phyloP scores from a whole-genome alignment of 2,797 vertebrate genomes.

The Halcyon leucocephala region DNA sequence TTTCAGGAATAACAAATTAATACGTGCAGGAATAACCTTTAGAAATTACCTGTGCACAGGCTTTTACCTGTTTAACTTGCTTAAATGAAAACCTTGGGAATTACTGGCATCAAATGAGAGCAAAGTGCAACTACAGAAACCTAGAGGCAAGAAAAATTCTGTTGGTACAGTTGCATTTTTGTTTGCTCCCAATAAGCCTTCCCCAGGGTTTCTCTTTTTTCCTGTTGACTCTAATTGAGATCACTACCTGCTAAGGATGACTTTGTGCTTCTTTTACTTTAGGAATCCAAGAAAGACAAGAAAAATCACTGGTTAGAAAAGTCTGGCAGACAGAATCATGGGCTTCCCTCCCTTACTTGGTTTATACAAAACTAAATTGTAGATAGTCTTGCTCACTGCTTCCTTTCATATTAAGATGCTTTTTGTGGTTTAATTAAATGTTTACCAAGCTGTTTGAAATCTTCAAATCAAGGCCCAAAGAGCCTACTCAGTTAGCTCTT shows the following conservation, averaged over 20 bases:
- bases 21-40: not conserved
- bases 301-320: not conserved
- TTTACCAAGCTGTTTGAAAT: not conserved
- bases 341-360: not conserved
- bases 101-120: not conserved
- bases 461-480: not conserved
- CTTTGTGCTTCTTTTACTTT: not conserved
- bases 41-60: not conserved
- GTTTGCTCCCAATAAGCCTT: not conserved
- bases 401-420: not conserved
- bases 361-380: not conserved
- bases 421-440: not conserved
- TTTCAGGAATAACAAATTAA: not conserved
- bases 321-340: not conserved
- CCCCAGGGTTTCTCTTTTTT: not conserved
- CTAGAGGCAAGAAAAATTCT: not conserved
- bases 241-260: not conserved
- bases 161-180: not conserved
- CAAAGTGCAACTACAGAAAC: not conserved
- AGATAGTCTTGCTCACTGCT: not conserved
- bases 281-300: not conserved
- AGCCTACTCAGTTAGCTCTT: not conserved
- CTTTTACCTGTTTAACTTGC: not conserved
- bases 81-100: not conserved
- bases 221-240: not conserved